Base-by-base conservation (phyloP, 2,113 vertebrate genomes). In the Tachycineta bicolor region DNA sequence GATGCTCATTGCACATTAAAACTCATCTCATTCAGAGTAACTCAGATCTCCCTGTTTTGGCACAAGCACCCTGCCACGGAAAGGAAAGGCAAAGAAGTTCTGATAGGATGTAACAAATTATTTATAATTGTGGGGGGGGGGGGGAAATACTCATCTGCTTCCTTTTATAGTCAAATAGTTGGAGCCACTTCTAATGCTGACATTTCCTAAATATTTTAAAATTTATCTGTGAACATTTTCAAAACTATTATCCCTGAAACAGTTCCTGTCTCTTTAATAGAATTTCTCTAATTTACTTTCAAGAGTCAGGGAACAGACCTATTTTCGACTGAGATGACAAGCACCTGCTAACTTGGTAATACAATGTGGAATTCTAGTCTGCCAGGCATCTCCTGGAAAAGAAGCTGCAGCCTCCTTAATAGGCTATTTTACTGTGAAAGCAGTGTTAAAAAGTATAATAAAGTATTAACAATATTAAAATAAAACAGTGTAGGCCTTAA, bases 401-500 rank as follows among this genome's bases (percentile, higher is more conserved):
- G 82, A 71, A 84, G 71, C 95, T 91, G 56, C 47, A 90, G 56
- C 71, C 80, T 86, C 89, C 88, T 71, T 71, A 89, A 89, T 59
- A 46, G 86, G 50, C 50, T 87, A 89, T 82, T 94, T 96, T 93
- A 82, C 91, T 89, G 85, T 81, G 74, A 95, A 94, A 95, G 91
- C 92, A 94, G 43, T 89, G 88, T 86, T 96, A 84, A 96, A 94
- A 96, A 93, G 78, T 91, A 83, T 96, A 97, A 97, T 97, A 94
- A 97, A 97, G 96, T 91, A 97, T 96, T 96, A 97, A 96, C 95
- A 81, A 75, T 94, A 93, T 97, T 96, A 90, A 96, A 93, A 86
- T 95, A 94, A 96, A 97, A 90, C 92, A 43, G 53, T 89, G 85
- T 82, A 70, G 93, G 92, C 77, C 95, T 92, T 83, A 94, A 89